These are phyloP conservation scores for Spodoptera littoralis DNA, from an alignment of 2,888 invertebrate species.

Conservation along the genomic window DNA sequence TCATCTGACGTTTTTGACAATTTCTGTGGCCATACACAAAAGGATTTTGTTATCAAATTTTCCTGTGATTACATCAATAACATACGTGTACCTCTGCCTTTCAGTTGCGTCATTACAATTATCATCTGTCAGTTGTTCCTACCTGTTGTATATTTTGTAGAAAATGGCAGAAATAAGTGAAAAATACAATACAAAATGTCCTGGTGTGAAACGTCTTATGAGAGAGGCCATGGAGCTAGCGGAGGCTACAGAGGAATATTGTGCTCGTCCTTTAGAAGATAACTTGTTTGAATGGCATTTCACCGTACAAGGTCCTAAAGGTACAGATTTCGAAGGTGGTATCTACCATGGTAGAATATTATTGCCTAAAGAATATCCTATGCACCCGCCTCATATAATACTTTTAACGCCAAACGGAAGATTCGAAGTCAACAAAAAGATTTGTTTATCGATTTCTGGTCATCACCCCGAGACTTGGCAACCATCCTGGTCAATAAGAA, in stretches of 20 bases:
- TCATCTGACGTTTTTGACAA: conserved; percentile 41
- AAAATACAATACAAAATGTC: conserved; percentile 87
- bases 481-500: conserved; percentile 98
- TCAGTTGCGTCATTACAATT: conserved; percentile 64
- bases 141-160: conserved; percentile 44
- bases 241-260: conserved; percentile 96
- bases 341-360: conserved; percentile 97
- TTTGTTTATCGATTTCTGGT: conserved; percentile 98
- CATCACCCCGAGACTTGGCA: conserved; percentile 99
- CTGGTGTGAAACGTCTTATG: conserved; percentile 98
- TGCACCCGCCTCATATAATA: conserved; percentile 99
- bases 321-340: conserved; percentile 96
- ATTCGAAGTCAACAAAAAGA: conserved; percentile 97
- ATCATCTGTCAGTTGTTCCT: conserved; percentile 34
- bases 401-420: conserved; percentile 97
- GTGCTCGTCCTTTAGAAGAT: conserved; percentile 96
- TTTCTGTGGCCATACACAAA: conserved; percentile 43
- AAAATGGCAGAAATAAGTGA: conserved; percentile 82
- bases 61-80: conserved; percentile 72
- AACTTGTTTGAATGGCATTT: conserved; percentile 99
- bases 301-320: conserved; percentile 96
- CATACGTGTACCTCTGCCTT: conserved; percentile 65
- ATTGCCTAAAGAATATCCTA: conserved; percentile 97
- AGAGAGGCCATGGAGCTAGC: conserved; percentile 96
- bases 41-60: conserved; percentile 73